A percentile compares a stretch with the other conserved stretches of the same genome.
These are phyloP conservation scores for Rhinopomastus cyanomelas DNA, from an alignment of 2,113 vertebrate genomes.

Conservation along the genomic window DNA sequence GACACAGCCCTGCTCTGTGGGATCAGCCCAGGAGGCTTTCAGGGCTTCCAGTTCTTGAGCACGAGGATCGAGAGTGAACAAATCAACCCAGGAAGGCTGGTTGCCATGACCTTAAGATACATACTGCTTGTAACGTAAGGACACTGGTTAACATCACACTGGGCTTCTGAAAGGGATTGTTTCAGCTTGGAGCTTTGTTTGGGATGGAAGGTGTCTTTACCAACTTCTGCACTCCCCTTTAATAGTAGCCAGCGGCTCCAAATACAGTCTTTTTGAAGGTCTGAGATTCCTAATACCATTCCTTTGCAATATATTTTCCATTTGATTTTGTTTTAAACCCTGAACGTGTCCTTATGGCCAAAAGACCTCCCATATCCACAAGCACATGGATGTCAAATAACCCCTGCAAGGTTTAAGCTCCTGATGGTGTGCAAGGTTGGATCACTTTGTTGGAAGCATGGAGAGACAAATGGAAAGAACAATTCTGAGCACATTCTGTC, in stretches of 20 bases:
- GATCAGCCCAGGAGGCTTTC: not conserved
- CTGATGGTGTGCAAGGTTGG: slow-evolving; percentile 13
- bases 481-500: slow-evolving; percentile 27
- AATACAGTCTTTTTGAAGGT: slow-evolving; percentile 19
- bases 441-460: slow-evolving; percentile 37
- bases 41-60: not conserved
- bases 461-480: slow-evolving; percentile 33
- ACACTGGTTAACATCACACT: not conserved
- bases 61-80: rapidly evolving
- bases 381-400: slow-evolving; percentile 21
- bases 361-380: slow-evolving; percentile 15
- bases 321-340: slow-evolving; percentile 61
- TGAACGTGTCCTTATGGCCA: not conserved
- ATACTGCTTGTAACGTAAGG: not conserved
- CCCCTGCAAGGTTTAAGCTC: not conserved
- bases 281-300: slow-evolving; percentile 1
- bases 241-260: slow-evolving; percentile 55
- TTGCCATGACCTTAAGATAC: not conserved
- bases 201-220: slow-evolving; percentile 14
- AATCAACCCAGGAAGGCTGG: not conserved
- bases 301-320: slow-evolving; percentile 53
- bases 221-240: slow-evolving; percentile 16
- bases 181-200: not conserved
- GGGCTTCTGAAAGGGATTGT: not conserved
- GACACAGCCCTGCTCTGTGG: not conserved